Evolutionary conservation across 2,113 vertebrate species (phyloP).

Genomic region (Microcebus murinus): DNA sequence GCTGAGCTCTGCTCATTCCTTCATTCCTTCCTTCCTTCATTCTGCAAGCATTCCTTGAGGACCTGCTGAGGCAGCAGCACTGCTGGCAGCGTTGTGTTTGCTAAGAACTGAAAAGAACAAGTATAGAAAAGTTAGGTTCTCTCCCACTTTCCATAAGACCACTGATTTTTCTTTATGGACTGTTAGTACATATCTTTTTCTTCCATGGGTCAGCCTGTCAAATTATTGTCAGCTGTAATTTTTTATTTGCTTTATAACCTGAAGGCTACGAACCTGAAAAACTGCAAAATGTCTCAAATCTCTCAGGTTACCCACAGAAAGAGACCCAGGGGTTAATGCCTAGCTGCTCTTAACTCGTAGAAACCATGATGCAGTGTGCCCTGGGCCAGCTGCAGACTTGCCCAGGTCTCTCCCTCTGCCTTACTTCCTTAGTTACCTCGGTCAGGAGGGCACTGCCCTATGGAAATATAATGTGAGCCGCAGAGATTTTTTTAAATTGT

Average conservation of each 20-base stretch:
- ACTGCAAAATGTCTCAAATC: no score
- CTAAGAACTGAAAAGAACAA: accelerated
- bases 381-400: no score
- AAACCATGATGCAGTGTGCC: accelerated
- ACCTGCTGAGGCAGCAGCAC: accelerated
- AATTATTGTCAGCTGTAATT: neutral
- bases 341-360: neutral
- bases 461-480: no score
- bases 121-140: neutral
- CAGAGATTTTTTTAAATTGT: neutral
- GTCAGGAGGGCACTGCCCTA: neutral
- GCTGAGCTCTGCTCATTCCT: neutral
- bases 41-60: no score
- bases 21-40: no score
- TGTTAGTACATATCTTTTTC: neutral
- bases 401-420: neutral
- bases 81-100: neutral
- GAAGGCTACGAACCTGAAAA: neutral
- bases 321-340: neutral
- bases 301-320: neutral
- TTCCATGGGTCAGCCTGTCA: neutral
- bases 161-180: neutral
- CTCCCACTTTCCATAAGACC: neutral
- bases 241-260: neutral
- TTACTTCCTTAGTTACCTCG: neutral